Conservation (phyloP, 2,888 invertebrate genomes). For the Cataglyphis albicans region DNA sequence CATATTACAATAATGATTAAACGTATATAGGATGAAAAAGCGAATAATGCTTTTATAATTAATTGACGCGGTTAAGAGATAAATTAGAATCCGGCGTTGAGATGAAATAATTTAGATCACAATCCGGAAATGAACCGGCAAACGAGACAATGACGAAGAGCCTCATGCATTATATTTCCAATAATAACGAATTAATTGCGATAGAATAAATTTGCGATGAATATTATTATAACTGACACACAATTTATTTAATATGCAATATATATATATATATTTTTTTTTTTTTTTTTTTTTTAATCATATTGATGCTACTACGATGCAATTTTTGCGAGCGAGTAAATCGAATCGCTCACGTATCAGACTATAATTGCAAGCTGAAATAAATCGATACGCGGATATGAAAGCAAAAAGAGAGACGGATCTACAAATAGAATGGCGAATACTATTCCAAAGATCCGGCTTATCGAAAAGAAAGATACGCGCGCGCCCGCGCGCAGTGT, state of each 20-base stretch:
- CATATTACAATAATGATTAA: neutral
- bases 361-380: neutral
- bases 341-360: neutral
- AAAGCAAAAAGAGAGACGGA: neutral
- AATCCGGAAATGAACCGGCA: neutral
- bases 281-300: neutral
- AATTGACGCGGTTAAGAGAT: conserved; percentile 33
- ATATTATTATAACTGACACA: conserved; percentile 31
- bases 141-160: conserved; percentile 21
- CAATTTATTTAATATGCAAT: conserved; percentile 27
- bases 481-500: neutral
- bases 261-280: neutral
- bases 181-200: conserved; percentile 45
- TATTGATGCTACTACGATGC: neutral
- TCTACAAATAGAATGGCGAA: neutral
- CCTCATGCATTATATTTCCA: conserved; percentile 13
- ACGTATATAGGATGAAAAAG: neutral
- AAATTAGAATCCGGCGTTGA: neutral
- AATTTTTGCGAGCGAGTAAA: conserved; percentile 24
- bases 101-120: conserved; percentile 27
- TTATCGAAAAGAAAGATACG: neutral
- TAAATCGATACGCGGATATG: conserved; percentile 14
- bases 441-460: conserved; percentile 1
- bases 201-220: conserved; percentile 32
- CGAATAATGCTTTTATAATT: conserved; percentile 36